Percentiles rank a stretch among this genome's conserved stretches.
These are phyloP conservation scores for Catocala nupta DNA, from an alignment of 2,888 invertebrate genomes.

Conservation along the genomic window DNA sequence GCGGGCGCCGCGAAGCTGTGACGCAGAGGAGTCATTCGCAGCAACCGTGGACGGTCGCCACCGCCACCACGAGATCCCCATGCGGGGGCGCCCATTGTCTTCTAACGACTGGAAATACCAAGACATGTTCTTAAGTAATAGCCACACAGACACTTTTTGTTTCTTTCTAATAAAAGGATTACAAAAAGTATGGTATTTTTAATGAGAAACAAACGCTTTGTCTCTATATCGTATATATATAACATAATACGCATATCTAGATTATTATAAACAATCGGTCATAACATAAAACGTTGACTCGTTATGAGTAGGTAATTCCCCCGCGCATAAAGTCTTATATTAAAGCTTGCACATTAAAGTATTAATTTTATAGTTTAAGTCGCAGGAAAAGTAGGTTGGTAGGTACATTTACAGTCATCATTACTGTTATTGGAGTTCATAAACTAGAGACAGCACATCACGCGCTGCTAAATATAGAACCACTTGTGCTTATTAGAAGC, in stretches of 20 bases:
- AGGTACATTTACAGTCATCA: constrained; percentile 30
- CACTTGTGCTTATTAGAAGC: constrained; percentile 67
- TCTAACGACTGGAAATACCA: constrained; percentile 48
- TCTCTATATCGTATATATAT: too few relatives aligned
- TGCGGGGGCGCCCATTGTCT: constrained; percentile 80
- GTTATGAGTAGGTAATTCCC: too few relatives aligned
- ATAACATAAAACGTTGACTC: too few relatives aligned
- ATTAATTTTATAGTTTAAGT: background rate
- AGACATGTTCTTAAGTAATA: background rate
- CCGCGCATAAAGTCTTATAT: too few relatives aligned
- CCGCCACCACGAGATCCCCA: constrained; percentile 83
- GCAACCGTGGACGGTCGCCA: constrained; percentile 84
- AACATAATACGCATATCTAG: too few relatives aligned
- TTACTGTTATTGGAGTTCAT: constrained; percentile 53
- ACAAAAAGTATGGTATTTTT: too few relatives aligned
- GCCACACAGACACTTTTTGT: too few relatives aligned
- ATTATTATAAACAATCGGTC: too few relatives aligned
- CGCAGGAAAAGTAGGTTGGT: constrained; percentile 28
- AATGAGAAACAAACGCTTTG: too few relatives aligned
- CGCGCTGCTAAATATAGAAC: constrained; percentile 73
- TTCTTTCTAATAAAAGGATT: too few relatives aligned
- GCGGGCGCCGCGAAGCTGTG: constrained; percentile 87
- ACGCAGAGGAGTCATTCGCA: constrained; percentile 87
- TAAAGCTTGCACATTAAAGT: too few relatives aligned
- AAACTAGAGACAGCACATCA: constrained; percentile 60